A percentile compares a stretch with the other conserved stretches of the same genome.
Evolutionary conservation across 2,888 invertebrate genomes (phyloP).

Genomic region (Apeira syringaria): DNA sequence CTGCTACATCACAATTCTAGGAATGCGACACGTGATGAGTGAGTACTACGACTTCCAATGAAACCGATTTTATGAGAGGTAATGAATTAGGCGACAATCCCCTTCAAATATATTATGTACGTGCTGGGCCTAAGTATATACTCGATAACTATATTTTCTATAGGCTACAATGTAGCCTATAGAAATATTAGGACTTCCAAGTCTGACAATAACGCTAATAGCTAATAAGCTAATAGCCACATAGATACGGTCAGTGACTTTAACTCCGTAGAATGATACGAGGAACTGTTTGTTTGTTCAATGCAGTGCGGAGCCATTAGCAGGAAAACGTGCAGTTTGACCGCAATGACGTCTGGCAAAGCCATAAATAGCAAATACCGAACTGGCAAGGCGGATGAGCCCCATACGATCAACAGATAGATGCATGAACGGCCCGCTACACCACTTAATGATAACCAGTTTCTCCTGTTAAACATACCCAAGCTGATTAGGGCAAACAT

Average conservation of each 20-base stretch:
- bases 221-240: not conserved
- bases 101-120: not conserved
- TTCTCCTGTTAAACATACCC: no score
- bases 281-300: not conserved
- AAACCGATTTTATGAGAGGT: not conserved
- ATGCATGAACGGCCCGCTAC: not conserved
- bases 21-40: slow-evolving; percentile 5
- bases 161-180: not conserved
- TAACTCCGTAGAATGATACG: not conserved
- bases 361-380: not conserved
- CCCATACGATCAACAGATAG: not conserved
- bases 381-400: not conserved
- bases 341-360: slow-evolving; percentile 1
- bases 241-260: slow-evolving; percentile 4
- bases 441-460: no score
- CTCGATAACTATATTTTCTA: not conserved
- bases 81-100: slow-evolving; percentile 4
- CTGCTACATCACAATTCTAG: slow-evolving; percentile 6
- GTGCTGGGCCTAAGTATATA: not conserved
- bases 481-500: no score
- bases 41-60: slow-evolving; percentile 4
- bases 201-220: not conserved
- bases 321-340: slow-evolving; percentile 2
- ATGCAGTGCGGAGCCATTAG: not conserved
- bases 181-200: not conserved